Percentiles rank a stretch among this genome's conserved stretches.
Conservation (phyloP, 1,140 invertebrate species). For the Drosophila kohkoa region DNA sequence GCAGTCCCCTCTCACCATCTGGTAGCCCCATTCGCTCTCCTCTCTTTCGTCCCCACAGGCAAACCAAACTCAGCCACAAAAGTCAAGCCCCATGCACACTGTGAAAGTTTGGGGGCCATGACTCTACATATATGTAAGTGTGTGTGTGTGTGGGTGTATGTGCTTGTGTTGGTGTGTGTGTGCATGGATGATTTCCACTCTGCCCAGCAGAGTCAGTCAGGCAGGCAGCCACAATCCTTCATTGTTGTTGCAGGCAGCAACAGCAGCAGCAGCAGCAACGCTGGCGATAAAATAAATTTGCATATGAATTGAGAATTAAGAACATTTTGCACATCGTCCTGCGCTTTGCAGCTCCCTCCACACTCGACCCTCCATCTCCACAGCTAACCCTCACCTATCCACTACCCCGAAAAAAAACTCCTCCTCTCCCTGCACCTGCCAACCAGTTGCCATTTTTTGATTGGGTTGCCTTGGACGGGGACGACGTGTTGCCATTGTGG, state of each 20-base stretch:
- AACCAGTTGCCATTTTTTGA: slow-evolving; percentile 58
- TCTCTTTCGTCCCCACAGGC: slow-evolving; percentile 6
- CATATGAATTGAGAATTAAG: slow-evolving; percentile 84
- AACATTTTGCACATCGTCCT: slow-evolving; percentile 80
- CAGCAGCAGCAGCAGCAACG: slow-evolving; percentile 46
- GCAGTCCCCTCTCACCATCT: not conserved
- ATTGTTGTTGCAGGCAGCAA: slow-evolving; percentile 76
- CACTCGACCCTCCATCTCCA: no score
- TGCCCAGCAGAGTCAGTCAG: slow-evolving; percentile 49
- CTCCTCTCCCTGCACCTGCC: slow-evolving; percentile 37
- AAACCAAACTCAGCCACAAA: slow-evolving; percentile 47
- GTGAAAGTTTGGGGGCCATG: slow-evolving; percentile 1
- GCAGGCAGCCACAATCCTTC: slow-evolving; percentile 57
- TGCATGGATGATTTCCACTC: slow-evolving; percentile 49
- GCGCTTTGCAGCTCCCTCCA: slow-evolving; percentile 15
- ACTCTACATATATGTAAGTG: not conserved
- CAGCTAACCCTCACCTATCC: not conserved
- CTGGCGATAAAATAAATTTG: slow-evolving; percentile 83
- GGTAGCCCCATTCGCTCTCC: no score
- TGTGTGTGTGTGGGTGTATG: not conserved
- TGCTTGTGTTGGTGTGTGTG: slow-evolving; percentile 8
- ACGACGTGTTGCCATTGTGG: slow-evolving; percentile 69
- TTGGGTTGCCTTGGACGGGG: slow-evolving; percentile 50
- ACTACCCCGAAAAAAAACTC: slow-evolving; percentile 10
- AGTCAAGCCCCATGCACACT: slow-evolving; percentile 44